phyloP scores from a whole-genome alignment of 1,140 invertebrate genomes.

The Plodia interpunctella region DNA sequence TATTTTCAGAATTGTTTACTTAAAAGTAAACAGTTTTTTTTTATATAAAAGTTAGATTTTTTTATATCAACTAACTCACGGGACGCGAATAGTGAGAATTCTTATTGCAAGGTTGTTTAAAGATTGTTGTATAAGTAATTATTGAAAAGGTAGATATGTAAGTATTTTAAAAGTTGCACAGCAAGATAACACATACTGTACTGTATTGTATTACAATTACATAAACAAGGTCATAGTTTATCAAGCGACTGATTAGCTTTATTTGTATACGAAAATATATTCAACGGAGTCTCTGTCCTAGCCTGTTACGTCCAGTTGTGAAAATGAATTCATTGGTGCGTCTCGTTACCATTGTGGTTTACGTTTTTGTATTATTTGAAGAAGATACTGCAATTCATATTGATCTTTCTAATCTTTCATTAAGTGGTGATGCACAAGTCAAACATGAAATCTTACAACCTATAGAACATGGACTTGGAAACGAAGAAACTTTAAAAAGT shows the following conservation, averaged over 20 bases:
- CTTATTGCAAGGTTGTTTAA: too few relatives aligned
- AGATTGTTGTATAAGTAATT: too few relatives aligned
- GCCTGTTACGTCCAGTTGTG: background rate
- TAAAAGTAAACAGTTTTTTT: too few relatives aligned
- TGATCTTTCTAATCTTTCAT: background rate
- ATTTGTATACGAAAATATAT: background rate
- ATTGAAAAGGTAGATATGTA: too few relatives aligned
- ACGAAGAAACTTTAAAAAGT: too few relatives aligned
- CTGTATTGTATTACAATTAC: background rate
- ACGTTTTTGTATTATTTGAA: background rate
- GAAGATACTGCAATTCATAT: background rate
- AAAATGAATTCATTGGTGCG: background rate
- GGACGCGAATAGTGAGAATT: too few relatives aligned
- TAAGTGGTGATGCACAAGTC: background rate
- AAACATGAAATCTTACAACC: background rate
- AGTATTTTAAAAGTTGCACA: too few relatives aligned
- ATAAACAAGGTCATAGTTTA: slow-evolving; percentile 7
- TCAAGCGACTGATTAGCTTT: background rate
- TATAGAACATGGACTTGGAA: background rate
- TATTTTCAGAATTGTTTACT: too few relatives aligned
- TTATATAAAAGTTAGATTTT: too few relatives aligned
- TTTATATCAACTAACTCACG: too few relatives aligned
- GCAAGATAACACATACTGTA: too few relatives aligned
- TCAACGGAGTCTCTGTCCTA: background rate
- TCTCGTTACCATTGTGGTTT: background rate